phyloP scores from a whole-genome alignment of 1,140 invertebrate species.

The Pectinophora gossypiella region DNA sequence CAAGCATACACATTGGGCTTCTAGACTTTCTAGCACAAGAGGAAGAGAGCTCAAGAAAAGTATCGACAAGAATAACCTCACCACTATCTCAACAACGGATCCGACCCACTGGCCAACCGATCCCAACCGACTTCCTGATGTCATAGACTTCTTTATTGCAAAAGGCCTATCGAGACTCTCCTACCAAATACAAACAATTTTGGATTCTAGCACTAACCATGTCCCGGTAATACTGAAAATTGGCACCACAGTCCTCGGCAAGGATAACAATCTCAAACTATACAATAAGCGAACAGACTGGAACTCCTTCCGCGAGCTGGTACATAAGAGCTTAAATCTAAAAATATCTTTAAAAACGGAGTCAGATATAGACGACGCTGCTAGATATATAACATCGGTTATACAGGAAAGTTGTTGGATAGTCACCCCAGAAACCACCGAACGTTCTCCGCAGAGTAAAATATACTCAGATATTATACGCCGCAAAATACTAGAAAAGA shows the following conservation, averaged over 20 bases:
- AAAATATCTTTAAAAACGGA: background rate
- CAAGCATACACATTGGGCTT: background rate
- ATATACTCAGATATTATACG: background rate
- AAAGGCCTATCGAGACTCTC: constrained; percentile 13
- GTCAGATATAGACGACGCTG: background rate
- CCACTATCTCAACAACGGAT: constrained; percentile 16
- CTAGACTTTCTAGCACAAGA: constrained; percentile 1
- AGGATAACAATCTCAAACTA: background rate
- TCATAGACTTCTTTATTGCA: constrained; percentile 21
- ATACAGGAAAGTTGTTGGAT: background rate
- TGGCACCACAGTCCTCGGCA: background rate
- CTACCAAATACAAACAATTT: constrained; percentile 10
- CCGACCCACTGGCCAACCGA: constrained; percentile 14
- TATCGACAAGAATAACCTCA: constrained; percentile 19
- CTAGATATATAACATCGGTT: background rate
- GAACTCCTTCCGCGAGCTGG: background rate
- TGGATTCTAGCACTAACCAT: constrained; percentile 11
- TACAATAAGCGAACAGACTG: constrained; percentile 7
- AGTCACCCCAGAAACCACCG: background rate
- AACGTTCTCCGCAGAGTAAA: background rate
- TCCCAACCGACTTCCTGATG: constrained; percentile 1
- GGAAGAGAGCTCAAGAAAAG: constrained; percentile 17
- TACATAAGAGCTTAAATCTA: background rate
- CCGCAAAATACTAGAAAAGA: background rate
- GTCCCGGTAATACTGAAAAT: constrained; percentile 11